Percentiles rank a stretch among this genome's conserved stretches.
phyloP scores from a whole-genome alignment of 2,113 vertebrate genomes.

The Illadopsis cleaveri region DNA sequence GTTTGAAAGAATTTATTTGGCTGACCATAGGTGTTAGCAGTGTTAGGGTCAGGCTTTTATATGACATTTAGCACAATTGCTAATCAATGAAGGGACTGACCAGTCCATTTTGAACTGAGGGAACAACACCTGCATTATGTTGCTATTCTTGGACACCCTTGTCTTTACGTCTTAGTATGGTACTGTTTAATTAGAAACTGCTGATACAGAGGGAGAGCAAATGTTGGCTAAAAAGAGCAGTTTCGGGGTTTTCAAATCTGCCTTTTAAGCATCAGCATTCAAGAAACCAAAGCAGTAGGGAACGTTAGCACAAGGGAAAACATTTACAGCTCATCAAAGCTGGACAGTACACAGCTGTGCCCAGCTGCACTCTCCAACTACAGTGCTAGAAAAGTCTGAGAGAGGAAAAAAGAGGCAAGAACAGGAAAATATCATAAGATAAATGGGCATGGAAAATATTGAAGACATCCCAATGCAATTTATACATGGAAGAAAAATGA shows the following conservation, averaged over 20 bases:
- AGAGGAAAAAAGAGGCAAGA: conserved; percentile 15
- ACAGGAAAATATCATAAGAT: background rate
- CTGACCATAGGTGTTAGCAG: conserved; percentile 30
- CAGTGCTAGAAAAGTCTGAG: background rate
- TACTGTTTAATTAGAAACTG: conserved; percentile 46
- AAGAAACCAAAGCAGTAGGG: background rate
- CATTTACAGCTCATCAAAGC: conserved; percentile 8
- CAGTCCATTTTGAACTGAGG: background rate
- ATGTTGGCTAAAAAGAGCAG: background rate
- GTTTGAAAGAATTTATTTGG: conserved; percentile 61
- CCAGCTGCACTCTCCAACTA: conserved; percentile 24
- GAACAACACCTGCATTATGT: conserved; percentile 39
- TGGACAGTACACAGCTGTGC: conserved; percentile 9
- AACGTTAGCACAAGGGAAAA: background rate
- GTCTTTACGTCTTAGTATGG: background rate
- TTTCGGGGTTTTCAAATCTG: background rate
- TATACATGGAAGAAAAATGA: background rate
- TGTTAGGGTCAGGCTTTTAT: conserved; percentile 38
- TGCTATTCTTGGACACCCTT: background rate
- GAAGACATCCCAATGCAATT: background rate
- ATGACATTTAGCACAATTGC: background rate
- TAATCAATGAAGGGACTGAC: conserved; percentile 12
- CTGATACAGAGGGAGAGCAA: background rate
- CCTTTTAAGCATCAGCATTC: background rate
- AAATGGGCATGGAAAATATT: background rate